A percentile compares a stretch with the other conserved stretches of the same genome.
phyloP scores from a whole-genome alignment of 2,113 vertebrate genomes.

The Copsychus sechellarum region DNA sequence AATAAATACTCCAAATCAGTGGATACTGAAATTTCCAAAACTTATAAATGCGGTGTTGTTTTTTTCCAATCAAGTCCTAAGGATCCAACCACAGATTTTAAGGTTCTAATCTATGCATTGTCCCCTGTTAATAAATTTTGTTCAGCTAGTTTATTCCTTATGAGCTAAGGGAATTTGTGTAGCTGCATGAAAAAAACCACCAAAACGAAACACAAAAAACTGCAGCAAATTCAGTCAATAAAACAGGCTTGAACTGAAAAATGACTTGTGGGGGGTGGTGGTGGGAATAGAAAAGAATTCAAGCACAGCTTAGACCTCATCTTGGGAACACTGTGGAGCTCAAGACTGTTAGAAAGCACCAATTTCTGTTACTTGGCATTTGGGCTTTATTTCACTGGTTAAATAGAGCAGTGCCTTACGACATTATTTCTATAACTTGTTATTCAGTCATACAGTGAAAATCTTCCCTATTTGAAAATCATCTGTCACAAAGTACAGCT shows the following conservation, averaged over 20 bases:
- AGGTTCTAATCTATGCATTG: neutral
- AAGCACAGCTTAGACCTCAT: neutral
- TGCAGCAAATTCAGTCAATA: neutral
- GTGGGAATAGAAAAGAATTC: neutral
- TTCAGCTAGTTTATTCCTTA: neutral
- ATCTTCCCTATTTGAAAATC: conserved; percentile 21
- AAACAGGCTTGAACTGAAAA: neutral
- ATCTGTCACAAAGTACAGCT: neutral
- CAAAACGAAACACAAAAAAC: neutral
- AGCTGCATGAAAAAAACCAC: neutral
- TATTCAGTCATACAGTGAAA: neutral
- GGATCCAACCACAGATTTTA: neutral
- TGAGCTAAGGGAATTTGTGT: neutral
- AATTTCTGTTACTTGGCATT: neutral
- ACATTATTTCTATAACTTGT: neutral
- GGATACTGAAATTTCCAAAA: neutral
- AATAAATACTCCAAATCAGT: neutral
- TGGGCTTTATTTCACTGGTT: neutral
- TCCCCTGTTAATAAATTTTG: neutral
- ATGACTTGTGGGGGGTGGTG: neutral
- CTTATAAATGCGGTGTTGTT: neutral
- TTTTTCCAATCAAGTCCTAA: neutral
- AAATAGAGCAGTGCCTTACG: neutral
- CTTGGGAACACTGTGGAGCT: neutral
- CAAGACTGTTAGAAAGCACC: neutral